A percentile compares a stretch with the other conserved stretches of the same genome.
Conservation (phyloP, 2,888 invertebrate species). For the Sminthurinus aureus region DNA sequence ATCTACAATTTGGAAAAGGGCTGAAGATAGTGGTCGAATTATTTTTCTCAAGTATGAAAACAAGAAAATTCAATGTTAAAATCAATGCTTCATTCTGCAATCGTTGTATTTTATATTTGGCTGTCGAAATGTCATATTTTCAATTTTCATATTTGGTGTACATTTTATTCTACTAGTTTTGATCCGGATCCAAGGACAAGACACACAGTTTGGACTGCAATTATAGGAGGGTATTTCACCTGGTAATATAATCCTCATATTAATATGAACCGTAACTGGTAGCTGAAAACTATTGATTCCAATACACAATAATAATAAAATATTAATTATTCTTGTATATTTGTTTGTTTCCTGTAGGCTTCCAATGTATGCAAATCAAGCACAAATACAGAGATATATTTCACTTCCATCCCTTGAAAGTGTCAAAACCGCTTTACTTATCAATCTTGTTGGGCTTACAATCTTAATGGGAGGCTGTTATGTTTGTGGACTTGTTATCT, state of each 20-base stretch:
- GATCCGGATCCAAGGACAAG: slow-evolving; percentile 51
- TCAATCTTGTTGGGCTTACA: slow-evolving; percentile 56
- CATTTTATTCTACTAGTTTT: slow-evolving; percentile 44
- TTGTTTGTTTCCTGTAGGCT: slow-evolving; percentile 27
- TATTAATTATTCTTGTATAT: neutral
- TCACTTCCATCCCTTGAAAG: slow-evolving; percentile 50
- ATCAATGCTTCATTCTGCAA: too few relatives aligned
- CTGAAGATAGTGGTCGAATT: slow-evolving; percentile 43
- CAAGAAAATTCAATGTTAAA: too few relatives aligned
- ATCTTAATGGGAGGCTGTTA: slow-evolving; percentile 57
- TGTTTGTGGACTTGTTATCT: slow-evolving; percentile 57
- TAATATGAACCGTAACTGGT: too few relatives aligned
- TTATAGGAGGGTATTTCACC: slow-evolving; percentile 51
- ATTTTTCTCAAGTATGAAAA: slow-evolving; percentile 54
- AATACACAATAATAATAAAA: neutral
- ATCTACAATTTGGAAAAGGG: slow-evolving; percentile 48
- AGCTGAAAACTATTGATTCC: neutral
- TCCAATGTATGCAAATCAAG: slow-evolving; percentile 58
- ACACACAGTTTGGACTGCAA: slow-evolving; percentile 55
- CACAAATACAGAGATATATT: slow-evolving; percentile 58
- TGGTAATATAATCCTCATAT: slow-evolving; percentile 7
- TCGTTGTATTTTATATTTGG: too few relatives aligned
- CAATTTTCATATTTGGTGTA: neutral
- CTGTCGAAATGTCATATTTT: too few relatives aligned
- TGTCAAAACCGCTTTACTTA: slow-evolving; percentile 51